Evolutionary conservation across 2,113 vertebrate genomes (phyloP).

Genomic region (Podarcis cretensis): DNA sequence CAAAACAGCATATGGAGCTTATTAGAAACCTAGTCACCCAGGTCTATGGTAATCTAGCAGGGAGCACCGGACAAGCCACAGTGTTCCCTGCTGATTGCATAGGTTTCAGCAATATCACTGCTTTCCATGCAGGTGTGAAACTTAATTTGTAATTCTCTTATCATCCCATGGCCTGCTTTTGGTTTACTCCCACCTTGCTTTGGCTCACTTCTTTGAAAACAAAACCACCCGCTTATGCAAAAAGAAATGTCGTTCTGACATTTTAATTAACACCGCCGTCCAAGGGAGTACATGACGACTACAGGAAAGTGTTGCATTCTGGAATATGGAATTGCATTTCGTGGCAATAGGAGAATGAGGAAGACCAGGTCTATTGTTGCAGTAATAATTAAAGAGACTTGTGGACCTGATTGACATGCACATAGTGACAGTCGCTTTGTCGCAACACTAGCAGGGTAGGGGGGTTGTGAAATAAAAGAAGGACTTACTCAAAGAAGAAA

Average conservation of each 20-base stretch:
- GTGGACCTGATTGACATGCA: not conserved
- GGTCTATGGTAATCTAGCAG: not conserved
- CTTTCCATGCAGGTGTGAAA: constrained; percentile 27
- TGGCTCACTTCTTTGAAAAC: constrained; percentile 39
- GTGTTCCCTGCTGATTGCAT: constrained; percentile 20
- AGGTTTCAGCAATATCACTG: constrained; percentile 11
- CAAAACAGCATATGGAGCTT: constrained; percentile 36
- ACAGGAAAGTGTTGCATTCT: constrained; percentile 30
- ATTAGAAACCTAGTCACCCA: constrained; percentile 29
- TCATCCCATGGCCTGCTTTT: constrained; percentile 14
- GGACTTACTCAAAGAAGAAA: not conserved
- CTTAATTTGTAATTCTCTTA: constrained; percentile 34
- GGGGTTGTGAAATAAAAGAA: not conserved
- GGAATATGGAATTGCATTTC: constrained; percentile 37
- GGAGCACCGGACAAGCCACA: not conserved
- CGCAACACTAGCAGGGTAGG: not conserved
- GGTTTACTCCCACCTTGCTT: constrained; percentile 36
- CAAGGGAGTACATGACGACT: constrained; percentile 32
- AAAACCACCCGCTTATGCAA: constrained; percentile 36
- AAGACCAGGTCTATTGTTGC: not conserved
- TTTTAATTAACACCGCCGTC: constrained; percentile 67
- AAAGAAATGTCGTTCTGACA: constrained; percentile 51
- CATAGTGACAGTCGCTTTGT: not conserved
- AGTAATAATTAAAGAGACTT: constrained; percentile 17
- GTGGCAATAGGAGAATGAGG: constrained; percentile 27